Evolutionary conservation across 2,797 vertebrate species (phyloP).

Genomic region (Semotilus atromaculatus): DNA sequence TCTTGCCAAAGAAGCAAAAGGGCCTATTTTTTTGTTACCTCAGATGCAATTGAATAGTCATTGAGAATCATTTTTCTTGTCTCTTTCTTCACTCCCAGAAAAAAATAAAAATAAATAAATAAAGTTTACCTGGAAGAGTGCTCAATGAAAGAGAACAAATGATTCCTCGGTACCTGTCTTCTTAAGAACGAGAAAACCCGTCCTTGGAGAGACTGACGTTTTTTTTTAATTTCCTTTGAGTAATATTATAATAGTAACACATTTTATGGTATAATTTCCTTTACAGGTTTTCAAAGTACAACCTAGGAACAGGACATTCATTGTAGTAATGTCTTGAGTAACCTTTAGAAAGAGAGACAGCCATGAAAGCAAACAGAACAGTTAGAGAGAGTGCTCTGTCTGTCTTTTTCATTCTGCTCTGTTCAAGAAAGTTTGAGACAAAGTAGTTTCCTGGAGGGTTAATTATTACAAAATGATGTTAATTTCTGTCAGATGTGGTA

Average conservation of each 20-base stretch:
- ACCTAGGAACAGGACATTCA: background rate
- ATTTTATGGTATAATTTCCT: constrained; percentile 5
- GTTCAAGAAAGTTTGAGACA: background rate
- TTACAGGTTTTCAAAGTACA: background rate
- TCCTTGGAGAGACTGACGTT: background rate
- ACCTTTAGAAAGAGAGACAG: background rate
- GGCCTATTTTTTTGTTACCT: constrained; percentile 38
- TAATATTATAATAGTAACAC: background rate
- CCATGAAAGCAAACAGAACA: background rate
- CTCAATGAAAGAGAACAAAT: background rate
- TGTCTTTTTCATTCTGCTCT: constrained; percentile 5
- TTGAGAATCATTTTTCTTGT: constrained; percentile 46
- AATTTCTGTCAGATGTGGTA: constrained; percentile 25
- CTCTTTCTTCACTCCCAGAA: background rate
- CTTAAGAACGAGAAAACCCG: background rate
- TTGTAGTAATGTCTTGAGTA: constrained; percentile 25
- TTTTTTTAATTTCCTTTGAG: background rate
- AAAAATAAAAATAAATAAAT: background rate
- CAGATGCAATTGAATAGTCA: constrained; percentile 40
- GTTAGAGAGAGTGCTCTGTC: background rate
- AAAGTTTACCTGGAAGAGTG: constrained; percentile 17
- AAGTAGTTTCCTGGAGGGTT: constrained; percentile 7
- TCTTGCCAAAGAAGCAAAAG: constrained; percentile 13
- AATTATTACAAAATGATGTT: constrained; percentile 29
- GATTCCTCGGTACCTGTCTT: background rate